Conservation (phyloP, 2,113 vertebrate genomes). For the Gyps fulvus region DNA sequence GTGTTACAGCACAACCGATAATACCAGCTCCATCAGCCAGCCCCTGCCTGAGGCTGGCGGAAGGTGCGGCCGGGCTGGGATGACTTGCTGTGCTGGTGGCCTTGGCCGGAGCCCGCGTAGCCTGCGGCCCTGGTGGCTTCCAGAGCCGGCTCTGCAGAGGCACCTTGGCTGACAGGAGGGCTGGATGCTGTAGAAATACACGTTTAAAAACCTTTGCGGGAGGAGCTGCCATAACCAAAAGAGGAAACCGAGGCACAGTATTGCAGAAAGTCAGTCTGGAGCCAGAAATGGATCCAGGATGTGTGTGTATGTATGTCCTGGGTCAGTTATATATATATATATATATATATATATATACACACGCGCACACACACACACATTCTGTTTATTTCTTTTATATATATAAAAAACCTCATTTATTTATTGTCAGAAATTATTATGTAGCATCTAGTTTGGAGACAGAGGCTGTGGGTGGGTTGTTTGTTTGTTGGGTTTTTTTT, state of each 20-base stretch:
- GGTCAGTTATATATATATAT: neutral
- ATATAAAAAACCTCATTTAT: neutral
- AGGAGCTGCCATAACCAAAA: neutral
- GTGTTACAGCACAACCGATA: neutral
- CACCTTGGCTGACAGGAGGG: neutral
- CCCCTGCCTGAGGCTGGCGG: neutral
- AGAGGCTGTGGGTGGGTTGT: neutral
- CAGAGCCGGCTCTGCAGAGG: neutral
- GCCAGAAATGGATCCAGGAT: neutral
- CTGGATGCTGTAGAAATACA: neutral
- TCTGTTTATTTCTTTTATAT: no score
- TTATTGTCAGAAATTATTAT: neutral
- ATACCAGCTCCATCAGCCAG: neutral
- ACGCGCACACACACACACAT: no score
- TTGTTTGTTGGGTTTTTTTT: neutral
- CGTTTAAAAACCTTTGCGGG: neutral
- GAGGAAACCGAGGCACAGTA: neutral
- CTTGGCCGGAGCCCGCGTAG: neutral
- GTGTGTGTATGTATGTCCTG: neutral
- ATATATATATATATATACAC: neutral
- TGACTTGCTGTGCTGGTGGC: neutral
- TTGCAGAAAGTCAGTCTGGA: neutral
- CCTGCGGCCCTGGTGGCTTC: neutral
- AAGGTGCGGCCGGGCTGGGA: rapidly evolving
- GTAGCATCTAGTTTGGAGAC: neutral